Evolutionary conservation across 2,797 vertebrate genomes (phyloP), one percentile per base, ranked within the genome.

Genomic region (Notoglanidium macrostoma): DNA sequence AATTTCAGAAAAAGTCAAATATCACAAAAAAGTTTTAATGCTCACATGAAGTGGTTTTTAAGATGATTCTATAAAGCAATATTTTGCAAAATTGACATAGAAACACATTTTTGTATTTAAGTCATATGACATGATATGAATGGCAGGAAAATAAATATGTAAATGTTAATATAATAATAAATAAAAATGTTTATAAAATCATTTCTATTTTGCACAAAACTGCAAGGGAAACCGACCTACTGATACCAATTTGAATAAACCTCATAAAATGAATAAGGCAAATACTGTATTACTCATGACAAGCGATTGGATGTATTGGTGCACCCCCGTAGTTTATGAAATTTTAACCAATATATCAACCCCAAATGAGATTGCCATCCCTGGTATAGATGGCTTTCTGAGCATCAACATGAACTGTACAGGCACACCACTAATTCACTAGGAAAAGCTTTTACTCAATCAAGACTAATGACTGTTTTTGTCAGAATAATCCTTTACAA

Each of bases 401-500:
- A 72, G 14, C 51, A 63, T 72, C 83, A 67, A 10, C 80, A 85
- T 87, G 86, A 87, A 84, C 72, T 29, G n/a, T 55, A 11, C 35
- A 40, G 54, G 15, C 61, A 51, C 51, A 83, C 29, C 6, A n/a
- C 35, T n/a, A 49, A 26, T 84, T 40, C 1, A 61, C n/a, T 55
- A 26, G 59, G 35, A 65, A 35, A 15, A 54, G 63, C 15, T 80
- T 72, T 65, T 29, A 83, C 65, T 61, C 73, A 76, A 59, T 79
- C 9, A 10, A 51, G 21, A 51, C 73, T 86, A 84, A 87, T 85
- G 76, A 88, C 74, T 17, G 51, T 74, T 21, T 61, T 74, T 85
- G 85, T 55, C 40, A n/a, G 61, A 63, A 78, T 85, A 61, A 90
- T 89, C 79, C 78, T 40, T 44, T 51, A 80, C 73, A 85, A 68